Conservation (phyloP, 2,113 vertebrate genomes). For the Pluvianellus socialis region DNA sequence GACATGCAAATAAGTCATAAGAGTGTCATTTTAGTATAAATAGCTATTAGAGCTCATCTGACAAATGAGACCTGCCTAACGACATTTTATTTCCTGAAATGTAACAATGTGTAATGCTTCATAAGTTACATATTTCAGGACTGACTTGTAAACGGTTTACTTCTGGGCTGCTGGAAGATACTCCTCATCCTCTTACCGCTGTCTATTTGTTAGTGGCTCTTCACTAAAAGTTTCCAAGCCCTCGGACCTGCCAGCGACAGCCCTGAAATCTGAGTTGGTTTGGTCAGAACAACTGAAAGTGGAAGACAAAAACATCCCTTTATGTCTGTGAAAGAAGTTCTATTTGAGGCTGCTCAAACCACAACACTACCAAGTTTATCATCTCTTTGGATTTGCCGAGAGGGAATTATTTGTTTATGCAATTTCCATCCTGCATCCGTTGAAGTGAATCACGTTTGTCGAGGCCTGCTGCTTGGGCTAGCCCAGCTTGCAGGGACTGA, state of each 20-base stretch:
- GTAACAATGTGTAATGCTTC: not conserved
- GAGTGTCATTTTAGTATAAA: slow-evolving; percentile 37
- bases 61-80: slow-evolving; percentile 25
- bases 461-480: not conserved
- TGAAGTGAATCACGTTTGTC: not conserved
- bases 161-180: not conserved
- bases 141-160: not conserved
- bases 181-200: not conserved
- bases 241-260: not conserved
- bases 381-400: not conserved
- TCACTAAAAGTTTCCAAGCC: not conserved
- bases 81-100: slow-evolving; percentile 23
- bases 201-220: not conserved
- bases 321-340: not conserved
- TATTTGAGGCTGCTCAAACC: not conserved
- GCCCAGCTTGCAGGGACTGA: not conserved
- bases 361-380: not conserved
- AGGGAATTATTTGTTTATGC: not conserved
- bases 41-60: slow-evolving; percentile 35
- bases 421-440: not conserved
- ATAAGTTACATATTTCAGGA: not conserved
- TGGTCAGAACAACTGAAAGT: not conserved
- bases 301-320: not conserved
- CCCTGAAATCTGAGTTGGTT: not conserved
- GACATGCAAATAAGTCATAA: slow-evolving; percentile 30